phyloP scores from a whole-genome alignment of 2,113 vertebrate species.

The Catagonus wagneri region DNA sequence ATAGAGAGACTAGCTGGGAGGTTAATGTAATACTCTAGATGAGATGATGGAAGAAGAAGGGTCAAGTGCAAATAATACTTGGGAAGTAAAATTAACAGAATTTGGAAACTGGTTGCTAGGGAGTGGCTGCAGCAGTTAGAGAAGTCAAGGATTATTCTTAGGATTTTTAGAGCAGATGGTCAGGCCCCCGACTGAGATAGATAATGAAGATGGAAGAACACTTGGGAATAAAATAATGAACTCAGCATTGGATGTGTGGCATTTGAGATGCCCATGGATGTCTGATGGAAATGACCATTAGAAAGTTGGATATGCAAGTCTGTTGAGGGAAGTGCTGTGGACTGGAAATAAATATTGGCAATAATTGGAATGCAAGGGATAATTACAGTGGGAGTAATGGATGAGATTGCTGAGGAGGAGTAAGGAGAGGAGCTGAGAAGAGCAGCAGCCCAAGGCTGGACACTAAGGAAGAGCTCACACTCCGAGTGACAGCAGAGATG shows the following conservation, averaged over 20 bases:
- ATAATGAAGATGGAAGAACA: neutral
- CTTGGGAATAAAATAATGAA: neutral
- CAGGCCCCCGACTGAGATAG: neutral
- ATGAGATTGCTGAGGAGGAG: neutral
- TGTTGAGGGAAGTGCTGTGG: neutral
- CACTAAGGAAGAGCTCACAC: fast-evolving
- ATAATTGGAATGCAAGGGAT: neutral
- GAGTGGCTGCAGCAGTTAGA: neutral
- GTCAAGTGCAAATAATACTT: neutral
- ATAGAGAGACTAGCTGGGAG: neutral
- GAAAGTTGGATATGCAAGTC: neutral
- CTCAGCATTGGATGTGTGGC: too few relatives aligned
- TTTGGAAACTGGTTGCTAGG: neutral
- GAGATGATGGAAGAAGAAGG: neutral
- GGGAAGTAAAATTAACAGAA: neutral
- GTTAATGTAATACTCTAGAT: neutral
- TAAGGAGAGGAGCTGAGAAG: neutral
- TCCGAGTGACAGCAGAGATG: neutral
- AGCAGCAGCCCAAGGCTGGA: neutral
- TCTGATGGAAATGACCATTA: neutral
- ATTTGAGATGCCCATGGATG: neutral
- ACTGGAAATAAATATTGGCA: neutral
- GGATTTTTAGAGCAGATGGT: neutral
- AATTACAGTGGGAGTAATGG: neutral
- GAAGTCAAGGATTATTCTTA: neutral